Base-by-base conservation (phyloP, 2,113 vertebrate genomes). In the Ploceus nigricollis region DNA sequence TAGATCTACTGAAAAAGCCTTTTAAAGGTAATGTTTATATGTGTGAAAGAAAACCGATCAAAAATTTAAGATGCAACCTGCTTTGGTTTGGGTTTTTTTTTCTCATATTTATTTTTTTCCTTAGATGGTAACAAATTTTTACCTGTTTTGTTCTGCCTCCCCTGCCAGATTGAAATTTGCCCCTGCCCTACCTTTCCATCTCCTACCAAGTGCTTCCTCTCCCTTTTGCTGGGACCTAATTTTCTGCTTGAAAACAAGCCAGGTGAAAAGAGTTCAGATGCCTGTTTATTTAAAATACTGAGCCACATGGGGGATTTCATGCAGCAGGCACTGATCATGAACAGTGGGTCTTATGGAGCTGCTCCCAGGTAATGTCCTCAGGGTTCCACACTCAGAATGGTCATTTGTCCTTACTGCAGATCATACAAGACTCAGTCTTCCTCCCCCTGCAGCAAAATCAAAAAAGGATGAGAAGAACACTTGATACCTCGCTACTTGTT, bases 361-460 rank as follows among this genome's bases (percentile, higher is more conserved):
- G 21, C 31, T 77, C 18, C 22, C 13, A 11, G 33, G 30, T 33
- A 27, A 35, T 0, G 0, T 30, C 35, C 11, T 40, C 31, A 35
- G 42, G 9, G 16, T 24, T 66, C 44, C 35, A 33, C 58, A 15
- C 10, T 48, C 7, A 2, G 24, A 39, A 9, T 25, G 21, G 18
- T 45, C 11, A 3, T 57, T 93, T 58, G 13, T 63, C 39, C 58
- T 66, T 44, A 19, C 5, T 18, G 15, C 0, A 0, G 20, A n/a
- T 61, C 15, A 40, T 3, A 0, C 15, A 35, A 23, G 24, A 30
- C 14, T 83, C 12, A 9, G 3, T 3, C 13, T 25, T 64, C 31
- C 9, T 53, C 57, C 28, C 23, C 3, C 18, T 54, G 30, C 33
- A 58, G 11, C 1, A 1, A 82, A 63, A 39, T 45, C 7, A 4